phyloP scores from a whole-genome alignment of 2,888 invertebrate genomes.

The Drosophila dives region DNA sequence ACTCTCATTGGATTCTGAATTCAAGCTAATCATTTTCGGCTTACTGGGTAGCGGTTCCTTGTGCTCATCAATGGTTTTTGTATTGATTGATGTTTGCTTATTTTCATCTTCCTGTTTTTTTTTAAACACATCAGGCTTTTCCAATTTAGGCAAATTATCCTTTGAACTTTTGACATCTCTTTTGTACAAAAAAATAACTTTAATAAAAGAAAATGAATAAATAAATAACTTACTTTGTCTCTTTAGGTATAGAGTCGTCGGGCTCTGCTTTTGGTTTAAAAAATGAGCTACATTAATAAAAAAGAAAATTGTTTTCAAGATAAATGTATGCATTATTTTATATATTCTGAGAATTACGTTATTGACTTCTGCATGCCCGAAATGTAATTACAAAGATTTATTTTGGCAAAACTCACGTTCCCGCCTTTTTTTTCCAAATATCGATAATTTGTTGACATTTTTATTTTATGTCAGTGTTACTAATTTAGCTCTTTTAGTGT shows the following conservation, averaged over 20 bases:
- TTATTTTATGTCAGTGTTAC: background rate
- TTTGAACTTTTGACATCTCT: constrained; percentile 8
- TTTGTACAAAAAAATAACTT: background rate
- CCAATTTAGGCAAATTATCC: background rate
- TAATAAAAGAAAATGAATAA: background rate
- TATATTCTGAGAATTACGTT: constrained; percentile 57
- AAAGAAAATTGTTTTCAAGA: background rate
- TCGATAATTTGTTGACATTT: constrained; percentile 4
- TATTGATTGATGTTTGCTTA: background rate
- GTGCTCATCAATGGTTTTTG: constrained; percentile 10
- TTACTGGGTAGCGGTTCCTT: constrained; percentile 8
- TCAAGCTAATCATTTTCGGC: constrained; percentile 31
- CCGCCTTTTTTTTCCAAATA: constrained; percentile 34
- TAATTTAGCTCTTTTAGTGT: background rate
- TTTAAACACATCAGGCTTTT: background rate
- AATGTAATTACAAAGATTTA: constrained; percentile 16
- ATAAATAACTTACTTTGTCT: constrained; percentile 28
- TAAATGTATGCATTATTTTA: background rate
- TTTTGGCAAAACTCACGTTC: constrained; percentile 7
- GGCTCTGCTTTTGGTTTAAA: constrained; percentile 60
- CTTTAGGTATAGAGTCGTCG: constrained; percentile 1
- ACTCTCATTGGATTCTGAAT: constrained; percentile 19
- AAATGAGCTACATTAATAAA: constrained; percentile 49
- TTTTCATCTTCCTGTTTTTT: constrained; percentile 9
- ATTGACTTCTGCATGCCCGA: constrained; percentile 64